A percentile compares a stretch with the other conserved stretches of the same genome.
Conservation (phyloP, 2,888 invertebrate genomes). For the Loripinus fragilis region DNA sequence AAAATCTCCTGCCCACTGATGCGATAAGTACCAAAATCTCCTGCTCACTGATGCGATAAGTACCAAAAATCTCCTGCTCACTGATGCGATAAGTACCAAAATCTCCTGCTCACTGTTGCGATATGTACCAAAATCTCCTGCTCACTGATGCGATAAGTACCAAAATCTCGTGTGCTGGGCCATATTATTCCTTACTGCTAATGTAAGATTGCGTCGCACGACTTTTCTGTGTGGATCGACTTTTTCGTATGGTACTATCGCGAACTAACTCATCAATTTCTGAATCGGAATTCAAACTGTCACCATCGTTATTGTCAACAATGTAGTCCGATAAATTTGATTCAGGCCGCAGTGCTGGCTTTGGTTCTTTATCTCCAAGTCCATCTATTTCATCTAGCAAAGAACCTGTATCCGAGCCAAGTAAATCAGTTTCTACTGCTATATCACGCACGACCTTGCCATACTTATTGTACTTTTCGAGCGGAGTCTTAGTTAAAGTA, state of each 20-base stretch:
- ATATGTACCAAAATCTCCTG: too few relatives aligned
- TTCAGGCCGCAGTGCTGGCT: background rate
- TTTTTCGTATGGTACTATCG: background rate
- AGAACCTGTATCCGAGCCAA: constrained; percentile 24
- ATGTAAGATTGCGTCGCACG: background rate
- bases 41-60: too few relatives aligned
- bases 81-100: too few relatives aligned
- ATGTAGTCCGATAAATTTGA: constrained; percentile 50
- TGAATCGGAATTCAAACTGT: constrained; percentile 39
- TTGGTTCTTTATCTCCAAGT: background rate
- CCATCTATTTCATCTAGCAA: background rate
- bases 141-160: too few relatives aligned
- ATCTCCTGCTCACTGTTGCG: too few relatives aligned
- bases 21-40: too few relatives aligned
- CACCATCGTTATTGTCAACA: constrained; percentile 55
- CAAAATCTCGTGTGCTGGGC: too few relatives aligned
- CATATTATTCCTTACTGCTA: too few relatives aligned
- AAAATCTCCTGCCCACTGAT: too few relatives aligned
- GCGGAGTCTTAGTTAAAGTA: background rate
- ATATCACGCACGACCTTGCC: constrained; percentile 34
- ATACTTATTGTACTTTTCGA: background rate
- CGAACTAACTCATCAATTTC: background rate
- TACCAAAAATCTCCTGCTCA: too few relatives aligned
- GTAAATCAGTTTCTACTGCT: constrained; percentile 50
- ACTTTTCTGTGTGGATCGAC: background rate